Evolutionary conservation across 2,113 vertebrate genomes (phyloP).

Genomic region (Cryptotis parvus): DNA sequence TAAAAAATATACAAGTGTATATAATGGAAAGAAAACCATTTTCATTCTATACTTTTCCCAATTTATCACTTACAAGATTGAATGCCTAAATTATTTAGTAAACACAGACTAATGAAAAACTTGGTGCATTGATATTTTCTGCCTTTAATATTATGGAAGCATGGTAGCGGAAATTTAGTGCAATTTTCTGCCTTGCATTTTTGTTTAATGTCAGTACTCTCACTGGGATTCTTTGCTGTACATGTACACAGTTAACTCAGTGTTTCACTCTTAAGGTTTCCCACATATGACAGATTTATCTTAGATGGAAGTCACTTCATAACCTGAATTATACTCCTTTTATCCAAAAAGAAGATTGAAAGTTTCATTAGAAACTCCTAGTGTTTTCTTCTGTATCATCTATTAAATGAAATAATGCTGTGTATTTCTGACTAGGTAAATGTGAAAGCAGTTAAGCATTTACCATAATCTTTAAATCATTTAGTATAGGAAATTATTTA

Average conservation of each 20-base stretch:
- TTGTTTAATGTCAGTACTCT: not conserved
- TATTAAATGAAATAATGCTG: slow-evolving; percentile 23
- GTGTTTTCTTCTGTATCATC: not conserved
- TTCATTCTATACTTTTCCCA: not conserved
- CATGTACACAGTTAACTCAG: not conserved
- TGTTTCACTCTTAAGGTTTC: slow-evolving; percentile 1
- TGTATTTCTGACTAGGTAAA: slow-evolving; percentile 46
- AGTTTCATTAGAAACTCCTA: not conserved
- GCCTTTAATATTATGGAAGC: not conserved
- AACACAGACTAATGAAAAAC: not conserved
- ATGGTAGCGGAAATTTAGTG: not conserved
- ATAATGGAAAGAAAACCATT: not conserved
- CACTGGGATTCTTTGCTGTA: not conserved
- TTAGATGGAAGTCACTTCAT: slow-evolving; percentile 14
- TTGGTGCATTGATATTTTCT: not conserved
- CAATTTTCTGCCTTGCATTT: not conserved
- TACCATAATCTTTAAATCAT: slow-evolving; percentile 41
- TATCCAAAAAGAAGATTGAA: slow-evolving; percentile 1
- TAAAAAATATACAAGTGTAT: not conserved
- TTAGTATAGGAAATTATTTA: slow-evolving; percentile 55
- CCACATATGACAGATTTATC: not conserved
- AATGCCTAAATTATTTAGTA: not conserved
- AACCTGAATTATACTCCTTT: not conserved
- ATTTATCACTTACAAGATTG: not conserved
- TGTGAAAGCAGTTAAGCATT: slow-evolving; percentile 25